Percentiles rank a stretch among this genome's conserved stretches.
phyloP scores from a whole-genome alignment of 2,797 vertebrate genomes.

The Netta rufina region DNA sequence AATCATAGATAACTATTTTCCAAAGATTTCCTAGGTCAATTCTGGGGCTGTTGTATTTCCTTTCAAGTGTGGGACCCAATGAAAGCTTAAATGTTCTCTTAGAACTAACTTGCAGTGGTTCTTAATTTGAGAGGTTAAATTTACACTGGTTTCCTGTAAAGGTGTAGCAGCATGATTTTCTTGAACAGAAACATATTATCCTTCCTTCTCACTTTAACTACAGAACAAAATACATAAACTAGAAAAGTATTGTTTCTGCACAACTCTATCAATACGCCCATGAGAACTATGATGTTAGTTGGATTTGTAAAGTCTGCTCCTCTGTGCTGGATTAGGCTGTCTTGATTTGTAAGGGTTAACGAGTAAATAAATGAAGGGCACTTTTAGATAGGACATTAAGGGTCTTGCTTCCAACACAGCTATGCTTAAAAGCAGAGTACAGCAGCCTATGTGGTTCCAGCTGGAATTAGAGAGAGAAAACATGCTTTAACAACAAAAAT shows the following conservation, averaged over 20 bases:
- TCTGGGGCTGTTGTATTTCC: background rate
- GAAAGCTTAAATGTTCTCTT: background rate
- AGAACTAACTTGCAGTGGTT: background rate
- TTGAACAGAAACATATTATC: background rate
- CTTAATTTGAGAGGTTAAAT: background rate
- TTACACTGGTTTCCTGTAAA: background rate
- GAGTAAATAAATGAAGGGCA: background rate
- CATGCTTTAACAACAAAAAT: background rate
- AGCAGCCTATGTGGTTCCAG: background rate
- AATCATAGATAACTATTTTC: background rate
- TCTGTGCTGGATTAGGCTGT: background rate
- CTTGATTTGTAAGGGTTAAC: background rate
- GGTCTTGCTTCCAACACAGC: background rate
- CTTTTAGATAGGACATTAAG: background rate
- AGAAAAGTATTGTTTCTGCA: background rate
- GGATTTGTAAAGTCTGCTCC: background rate
- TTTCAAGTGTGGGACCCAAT: background rate
- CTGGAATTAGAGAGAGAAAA: background rate
- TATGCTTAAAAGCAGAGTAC: background rate
- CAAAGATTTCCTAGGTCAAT: background rate
- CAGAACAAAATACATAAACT: background rate
- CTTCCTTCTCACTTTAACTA: background rate
- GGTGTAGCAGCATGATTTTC: background rate
- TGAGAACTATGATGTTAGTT: background rate
- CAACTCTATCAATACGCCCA: background rate